Percentiles rank a stretch among this genome's conserved stretches.
Evolutionary conservation across 2,888 invertebrate genomes (phyloP).

Genomic region (Maniola hyperantus): DNA sequence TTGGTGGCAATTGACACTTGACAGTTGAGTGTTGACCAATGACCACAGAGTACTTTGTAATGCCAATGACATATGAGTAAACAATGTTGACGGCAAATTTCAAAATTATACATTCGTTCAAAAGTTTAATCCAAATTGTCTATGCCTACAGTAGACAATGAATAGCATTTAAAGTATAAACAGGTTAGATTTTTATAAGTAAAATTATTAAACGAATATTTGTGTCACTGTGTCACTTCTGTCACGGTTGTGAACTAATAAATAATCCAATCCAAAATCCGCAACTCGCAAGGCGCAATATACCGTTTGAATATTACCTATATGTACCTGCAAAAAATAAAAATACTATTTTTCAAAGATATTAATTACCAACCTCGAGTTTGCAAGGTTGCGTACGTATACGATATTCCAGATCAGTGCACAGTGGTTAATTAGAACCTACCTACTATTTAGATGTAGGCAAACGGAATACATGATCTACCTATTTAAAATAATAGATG

Average conservation of each 20-base stretch:
- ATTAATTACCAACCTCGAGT: constrained; percentile 11
- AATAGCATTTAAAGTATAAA: too few relatives aligned
- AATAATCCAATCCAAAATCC: too few relatives aligned
- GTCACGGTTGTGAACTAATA: too few relatives aligned
- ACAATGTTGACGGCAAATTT: too few relatives aligned
- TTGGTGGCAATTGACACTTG: too few relatives aligned
- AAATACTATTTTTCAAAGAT: not conserved
- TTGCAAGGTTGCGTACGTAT: constrained; percentile 13
- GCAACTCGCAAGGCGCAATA: not conserved
- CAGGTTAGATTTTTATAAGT: too few relatives aligned
- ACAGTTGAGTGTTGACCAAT: too few relatives aligned
- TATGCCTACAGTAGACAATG: too few relatives aligned
- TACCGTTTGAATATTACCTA: not conserved
- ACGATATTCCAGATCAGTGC: constrained; percentile 19
- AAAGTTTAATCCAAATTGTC: too few relatives aligned
- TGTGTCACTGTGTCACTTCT: not conserved
- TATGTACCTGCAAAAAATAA: constrained; percentile 3
- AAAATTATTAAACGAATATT: not conserved
- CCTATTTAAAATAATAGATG: not conserved
- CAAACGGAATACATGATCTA: not conserved
- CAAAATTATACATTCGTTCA: too few relatives aligned
- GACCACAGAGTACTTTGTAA: too few relatives aligned
- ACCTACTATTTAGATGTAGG: constrained; percentile 8
- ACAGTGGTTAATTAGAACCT: constrained; percentile 24
- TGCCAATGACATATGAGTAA: too few relatives aligned